Percentiles rank a stretch among this genome's conserved stretches.
These are phyloP conservation scores for Tadarida brasiliensis DNA, from an alignment of 2,797 vertebrate species.

Conservation along the genomic window DNA sequence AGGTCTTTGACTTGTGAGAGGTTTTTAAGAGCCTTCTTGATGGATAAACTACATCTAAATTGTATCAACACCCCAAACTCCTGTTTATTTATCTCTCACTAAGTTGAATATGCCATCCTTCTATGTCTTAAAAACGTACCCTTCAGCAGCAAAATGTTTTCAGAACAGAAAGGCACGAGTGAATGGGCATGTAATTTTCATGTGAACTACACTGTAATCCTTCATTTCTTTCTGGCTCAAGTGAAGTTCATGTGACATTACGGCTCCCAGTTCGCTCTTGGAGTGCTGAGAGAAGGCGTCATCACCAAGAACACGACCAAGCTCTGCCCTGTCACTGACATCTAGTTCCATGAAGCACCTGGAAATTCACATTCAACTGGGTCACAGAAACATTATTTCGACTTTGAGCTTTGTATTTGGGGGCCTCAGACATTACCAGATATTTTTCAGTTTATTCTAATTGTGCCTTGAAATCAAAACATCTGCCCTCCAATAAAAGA, in stretches of 20 bases:
- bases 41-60: background rate
- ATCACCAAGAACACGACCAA: background rate
- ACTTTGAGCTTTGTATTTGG: background rate
- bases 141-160: constrained; percentile 24
- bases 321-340: background rate
- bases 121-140: background rate
- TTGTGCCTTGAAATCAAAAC: background rate
- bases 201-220: background rate
- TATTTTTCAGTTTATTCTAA: constrained; percentile 55
- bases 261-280: background rate
- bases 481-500: background rate
- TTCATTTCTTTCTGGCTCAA: background rate
- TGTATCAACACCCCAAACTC: background rate
- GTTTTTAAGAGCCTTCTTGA: constrained; percentile 14
- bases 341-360: constrained; percentile 22
- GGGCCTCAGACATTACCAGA: background rate
- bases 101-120: background rate
- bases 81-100: constrained; percentile 9
- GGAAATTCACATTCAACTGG: background rate
- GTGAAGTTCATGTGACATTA: constrained; percentile 5
- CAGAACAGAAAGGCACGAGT: background rate
- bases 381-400: constrained; percentile 14
- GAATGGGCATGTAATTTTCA: background rate
- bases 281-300: background rate
- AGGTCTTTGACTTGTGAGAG: background rate